Evolutionary conservation across 2,888 invertebrate species (phyloP), one percentile per base, ranked within the genome.

Genomic region (Torymus tubicola): DNA sequence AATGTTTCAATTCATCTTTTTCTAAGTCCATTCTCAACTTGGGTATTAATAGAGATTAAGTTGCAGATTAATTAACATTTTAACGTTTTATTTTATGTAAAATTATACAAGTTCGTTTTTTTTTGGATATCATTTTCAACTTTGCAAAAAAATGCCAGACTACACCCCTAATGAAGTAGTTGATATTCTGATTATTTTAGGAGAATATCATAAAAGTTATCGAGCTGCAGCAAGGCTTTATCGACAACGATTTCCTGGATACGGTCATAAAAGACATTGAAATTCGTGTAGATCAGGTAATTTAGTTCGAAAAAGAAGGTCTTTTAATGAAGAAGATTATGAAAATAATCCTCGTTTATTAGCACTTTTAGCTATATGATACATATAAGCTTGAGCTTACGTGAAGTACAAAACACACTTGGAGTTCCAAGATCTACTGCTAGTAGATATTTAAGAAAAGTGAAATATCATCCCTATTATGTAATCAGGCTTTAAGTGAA

Each of bases 171-270:
- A 58, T 58, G n/a, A 58, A 58, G 16, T 58, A n/a, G 58, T 11
- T 42, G 73, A 75, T 24, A 81, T 78, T 71, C 64, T 81, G 57
- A 58, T 70, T 31, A 64, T 72, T 67, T 31, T 74, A 60, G 73
- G 70, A 70, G 78, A 81, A 79, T 74, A 63, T 61, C 80, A 58
- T 2, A 21, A 52, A 55, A 53, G 18, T 21, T 75, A 69, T 65
- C 16, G 61, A 18, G 64, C 53, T 77, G 70, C 73, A 61, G 77
- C 73, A 55, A 42, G 13, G 64, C 77, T 81, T 13, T 74, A 81
- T 81, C 77, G 8, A 58, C 14, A 58, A 58, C 58, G 13, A 58
- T 58, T 58, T 58, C n/a, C 58, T 58, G 58, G 16, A 58, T 58
- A 58, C 12, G 16, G n/a, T 58, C n/a, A 58, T 16, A 58, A 58